These are phyloP conservation scores for Cherax quadricarinatus DNA, from an alignment of 1,140 invertebrate species.

Conservation along the genomic window DNA sequence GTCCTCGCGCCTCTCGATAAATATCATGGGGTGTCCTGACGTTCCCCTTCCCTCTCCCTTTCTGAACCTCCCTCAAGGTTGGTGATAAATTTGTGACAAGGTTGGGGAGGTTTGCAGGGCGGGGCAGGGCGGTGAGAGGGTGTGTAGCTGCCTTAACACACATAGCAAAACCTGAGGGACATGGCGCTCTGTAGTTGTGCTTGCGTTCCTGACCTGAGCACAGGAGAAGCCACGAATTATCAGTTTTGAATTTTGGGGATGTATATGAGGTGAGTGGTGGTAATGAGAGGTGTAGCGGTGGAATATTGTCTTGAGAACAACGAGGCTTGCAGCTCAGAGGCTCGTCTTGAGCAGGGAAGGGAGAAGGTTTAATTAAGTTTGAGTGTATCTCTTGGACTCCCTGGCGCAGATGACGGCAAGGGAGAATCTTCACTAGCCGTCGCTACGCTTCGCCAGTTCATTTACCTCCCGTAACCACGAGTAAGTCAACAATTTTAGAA, in stretches of 20 bases:
- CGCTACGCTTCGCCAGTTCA: too few species aligned
- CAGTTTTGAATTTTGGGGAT: too few species aligned
- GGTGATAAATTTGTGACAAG: conserved; percentile 34
- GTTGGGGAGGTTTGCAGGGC: not conserved
- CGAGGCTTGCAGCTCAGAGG: too few species aligned
- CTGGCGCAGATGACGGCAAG: too few species aligned
- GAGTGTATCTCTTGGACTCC: too few species aligned
- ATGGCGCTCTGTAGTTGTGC: not conserved
- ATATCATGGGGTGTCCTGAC: conserved; percentile 23
- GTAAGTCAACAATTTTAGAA: too few species aligned
- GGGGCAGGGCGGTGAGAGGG: not conserved
- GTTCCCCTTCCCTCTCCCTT: not conserved
- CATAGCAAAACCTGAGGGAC: not conserved
- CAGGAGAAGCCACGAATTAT: not conserved
- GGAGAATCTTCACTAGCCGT: too few species aligned
- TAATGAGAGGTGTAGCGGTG: not conserved
- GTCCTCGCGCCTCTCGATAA: conserved; percentile 46
- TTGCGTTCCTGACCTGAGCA: not conserved
- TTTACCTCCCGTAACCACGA: too few species aligned
- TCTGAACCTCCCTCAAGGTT: conserved; percentile 44
- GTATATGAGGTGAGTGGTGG: not conserved
- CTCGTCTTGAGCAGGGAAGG: too few species aligned
- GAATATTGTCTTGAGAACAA: too few species aligned
- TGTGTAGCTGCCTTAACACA: not conserved
- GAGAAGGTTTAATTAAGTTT: too few species aligned